Evolutionary conservation across 2,113 vertebrate species (phyloP).

Genomic region (Chauna torquata): DNA sequence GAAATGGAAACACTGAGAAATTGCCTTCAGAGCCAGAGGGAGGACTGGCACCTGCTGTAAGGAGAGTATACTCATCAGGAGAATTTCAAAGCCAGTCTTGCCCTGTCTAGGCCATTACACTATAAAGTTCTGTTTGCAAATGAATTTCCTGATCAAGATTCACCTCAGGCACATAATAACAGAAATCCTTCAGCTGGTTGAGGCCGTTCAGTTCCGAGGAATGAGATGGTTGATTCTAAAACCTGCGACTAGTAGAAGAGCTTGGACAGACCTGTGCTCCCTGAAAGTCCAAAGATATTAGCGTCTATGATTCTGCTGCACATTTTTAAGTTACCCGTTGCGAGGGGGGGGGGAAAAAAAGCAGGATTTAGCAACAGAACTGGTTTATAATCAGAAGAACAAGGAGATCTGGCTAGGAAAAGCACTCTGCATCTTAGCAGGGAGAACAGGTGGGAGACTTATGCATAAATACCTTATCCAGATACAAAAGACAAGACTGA

Average conservation of each 20-base stretch:
- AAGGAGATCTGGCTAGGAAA: not conserved
- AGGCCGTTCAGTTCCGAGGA: not conserved
- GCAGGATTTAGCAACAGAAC: not conserved
- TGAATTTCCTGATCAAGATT: not conserved
- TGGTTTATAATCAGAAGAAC: not conserved
- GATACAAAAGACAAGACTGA: not conserved
- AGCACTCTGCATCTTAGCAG: not conserved
- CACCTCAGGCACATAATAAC: not conserved
- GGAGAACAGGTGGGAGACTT: not conserved
- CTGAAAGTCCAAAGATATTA: not conserved
- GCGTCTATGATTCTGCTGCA: not conserved
- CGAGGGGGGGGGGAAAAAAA: not conserved
- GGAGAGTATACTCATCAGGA: not conserved
- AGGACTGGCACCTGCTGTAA: not conserved
- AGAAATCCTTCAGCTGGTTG: not conserved
- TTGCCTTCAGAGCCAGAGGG: constrained; percentile 9
- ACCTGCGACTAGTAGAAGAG: not conserved
- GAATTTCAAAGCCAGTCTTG: not conserved
- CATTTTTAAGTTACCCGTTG: not conserved
- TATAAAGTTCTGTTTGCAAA: not conserved
- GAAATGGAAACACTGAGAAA: constrained; percentile 3
- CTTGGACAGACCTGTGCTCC: not conserved
- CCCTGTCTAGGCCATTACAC: not conserved
- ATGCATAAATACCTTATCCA: not conserved
- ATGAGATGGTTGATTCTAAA: not conserved